A percentile compares a stretch with the other conserved stretches of the same genome.
Conservation (phyloP, 2,888 invertebrate species). For the Leptopilina drosophilae region DNA sequence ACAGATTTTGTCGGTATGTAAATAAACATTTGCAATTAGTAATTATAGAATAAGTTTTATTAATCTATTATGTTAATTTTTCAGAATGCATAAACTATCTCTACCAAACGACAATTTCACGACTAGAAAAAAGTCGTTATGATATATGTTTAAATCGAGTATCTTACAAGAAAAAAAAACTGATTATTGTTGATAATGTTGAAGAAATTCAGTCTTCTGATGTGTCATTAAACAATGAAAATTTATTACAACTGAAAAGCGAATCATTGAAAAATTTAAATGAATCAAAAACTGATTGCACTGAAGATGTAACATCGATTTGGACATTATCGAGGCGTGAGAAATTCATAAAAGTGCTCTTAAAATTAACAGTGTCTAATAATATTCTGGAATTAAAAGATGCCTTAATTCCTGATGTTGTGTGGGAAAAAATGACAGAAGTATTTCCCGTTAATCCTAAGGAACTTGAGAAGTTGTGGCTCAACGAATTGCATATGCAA, state of each 20-base stretch:
- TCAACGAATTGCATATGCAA: constrained; percentile 66
- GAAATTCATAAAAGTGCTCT: constrained; percentile 60
- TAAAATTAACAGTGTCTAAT: constrained; percentile 58
- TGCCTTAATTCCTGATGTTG: constrained; percentile 59
- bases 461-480: constrained; percentile 65
- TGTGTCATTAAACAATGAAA: neutral
- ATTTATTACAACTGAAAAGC: too few species aligned
- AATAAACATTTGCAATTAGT: neutral
- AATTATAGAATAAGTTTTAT: neutral
- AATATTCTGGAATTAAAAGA: constrained; percentile 65
- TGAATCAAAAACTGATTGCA: neutral
- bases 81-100: neutral
- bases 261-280: neutral
- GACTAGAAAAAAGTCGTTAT: constrained; percentile 42
- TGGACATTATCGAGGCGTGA: constrained; percentile 62
- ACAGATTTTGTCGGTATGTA: neutral
- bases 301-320: neutral
- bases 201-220: neutral
- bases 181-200: neutral
- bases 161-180: neutral
- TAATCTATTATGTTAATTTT: neutral
- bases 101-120: neutral
- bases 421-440: constrained; percentile 66
- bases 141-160: constrained; percentile 5
- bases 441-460: constrained; percentile 57